Evolutionary conservation across 2,113 vertebrate species (phyloP).

Genomic region (Engystomops pustulosus): DNA sequence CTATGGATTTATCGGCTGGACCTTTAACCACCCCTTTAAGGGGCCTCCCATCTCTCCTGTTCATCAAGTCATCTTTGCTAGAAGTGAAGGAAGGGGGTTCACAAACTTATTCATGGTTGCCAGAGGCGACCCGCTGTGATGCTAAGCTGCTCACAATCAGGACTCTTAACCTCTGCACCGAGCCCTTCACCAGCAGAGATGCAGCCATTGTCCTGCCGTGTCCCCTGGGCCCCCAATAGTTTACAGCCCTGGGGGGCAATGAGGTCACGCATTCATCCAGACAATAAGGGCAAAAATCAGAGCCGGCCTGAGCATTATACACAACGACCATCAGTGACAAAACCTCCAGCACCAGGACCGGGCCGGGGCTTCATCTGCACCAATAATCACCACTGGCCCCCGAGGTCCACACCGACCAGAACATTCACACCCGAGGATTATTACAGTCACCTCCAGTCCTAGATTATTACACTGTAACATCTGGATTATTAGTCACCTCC

Average conservation of each 20-base stretch:
- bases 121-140: neutral
- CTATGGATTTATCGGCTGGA: no score
- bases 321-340: neutral
- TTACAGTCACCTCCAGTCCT: no score
- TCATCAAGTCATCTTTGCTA: no score
- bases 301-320: neutral
- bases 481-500: no score
- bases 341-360: no score
- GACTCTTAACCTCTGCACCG: neutral
- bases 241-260: neutral
- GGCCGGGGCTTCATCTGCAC: no score
- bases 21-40: no score
- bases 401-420: no score
- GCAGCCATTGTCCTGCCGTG: neutral
- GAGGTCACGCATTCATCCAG: neutral
- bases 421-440: no score
- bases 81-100: neutral
- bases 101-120: neutral
- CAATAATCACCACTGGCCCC: no score
- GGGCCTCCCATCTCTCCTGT: no score
- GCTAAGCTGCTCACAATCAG: neutral
- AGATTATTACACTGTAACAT: no score
- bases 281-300: neutral
- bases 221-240: neutral
- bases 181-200: neutral